A percentile compares a stretch with the other conserved stretches of the same genome.
Conservation (phyloP, 2,797 vertebrate species). For the Falco berigora region DNA sequence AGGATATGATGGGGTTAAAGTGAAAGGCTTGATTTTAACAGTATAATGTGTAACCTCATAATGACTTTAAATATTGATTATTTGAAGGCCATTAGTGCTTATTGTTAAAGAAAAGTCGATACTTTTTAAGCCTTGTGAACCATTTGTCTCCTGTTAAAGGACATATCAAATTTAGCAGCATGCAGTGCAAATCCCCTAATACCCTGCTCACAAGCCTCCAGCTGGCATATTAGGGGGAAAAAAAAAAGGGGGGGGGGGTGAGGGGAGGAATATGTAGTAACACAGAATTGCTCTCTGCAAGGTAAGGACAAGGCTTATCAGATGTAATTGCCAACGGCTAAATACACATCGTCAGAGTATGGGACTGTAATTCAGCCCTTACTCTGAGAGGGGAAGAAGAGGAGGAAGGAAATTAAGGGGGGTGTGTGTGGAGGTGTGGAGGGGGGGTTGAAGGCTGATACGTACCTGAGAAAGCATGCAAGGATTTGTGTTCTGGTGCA, state of each 20-base stretch:
- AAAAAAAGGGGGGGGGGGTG: no score
- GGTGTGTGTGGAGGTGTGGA: neutral
- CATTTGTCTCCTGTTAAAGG: slow-evolving; percentile 92
- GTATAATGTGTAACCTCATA: slow-evolving; percentile 83
- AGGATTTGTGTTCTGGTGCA: neutral
- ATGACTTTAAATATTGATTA: slow-evolving; percentile 94
- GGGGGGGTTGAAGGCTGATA: neutral
- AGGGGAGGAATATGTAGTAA: neutral
- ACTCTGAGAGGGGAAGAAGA: neutral
- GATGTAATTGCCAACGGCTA: neutral
- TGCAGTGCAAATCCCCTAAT: slow-evolving; percentile 81
- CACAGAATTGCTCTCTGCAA: neutral
- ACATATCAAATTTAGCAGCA: slow-evolving; percentile 86
- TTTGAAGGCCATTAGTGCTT: slow-evolving; percentile 92
- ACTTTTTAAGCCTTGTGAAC: slow-evolving; percentile 85
- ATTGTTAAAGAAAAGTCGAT: slow-evolving; percentile 98
- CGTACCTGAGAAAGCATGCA: neutral
- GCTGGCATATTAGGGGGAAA: neutral
- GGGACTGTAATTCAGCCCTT: neutral
- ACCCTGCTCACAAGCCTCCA: slow-evolving; percentile 32
- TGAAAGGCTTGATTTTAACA: slow-evolving; percentile 65
- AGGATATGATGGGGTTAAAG: slow-evolving; percentile 65
- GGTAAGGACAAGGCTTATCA: neutral
- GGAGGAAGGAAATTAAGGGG: neutral
- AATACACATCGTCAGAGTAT: neutral